Conservation (phyloP, 2,113 vertebrate species). For the Boulengeromyrus knoepffleri region DNA sequence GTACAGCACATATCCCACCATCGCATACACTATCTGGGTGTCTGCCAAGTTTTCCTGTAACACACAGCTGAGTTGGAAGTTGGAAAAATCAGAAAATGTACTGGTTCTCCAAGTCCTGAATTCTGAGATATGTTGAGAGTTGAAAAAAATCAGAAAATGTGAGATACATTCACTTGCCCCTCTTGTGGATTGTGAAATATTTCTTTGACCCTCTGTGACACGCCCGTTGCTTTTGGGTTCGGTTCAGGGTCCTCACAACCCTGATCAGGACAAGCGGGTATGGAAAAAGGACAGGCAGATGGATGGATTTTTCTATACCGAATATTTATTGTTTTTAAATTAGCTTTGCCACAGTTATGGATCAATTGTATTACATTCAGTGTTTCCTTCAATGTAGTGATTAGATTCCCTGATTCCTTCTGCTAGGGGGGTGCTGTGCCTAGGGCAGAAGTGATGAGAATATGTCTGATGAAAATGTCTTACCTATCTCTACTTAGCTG, state of each 20-base stretch:
- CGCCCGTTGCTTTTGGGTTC: neutral
- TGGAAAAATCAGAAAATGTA: neutral
- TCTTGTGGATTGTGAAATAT: neutral
- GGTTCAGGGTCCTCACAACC: neutral
- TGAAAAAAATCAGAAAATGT: neutral
- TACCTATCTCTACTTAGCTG: neutral
- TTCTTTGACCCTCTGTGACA: neutral
- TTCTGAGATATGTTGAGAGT: neutral
- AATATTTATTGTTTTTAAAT: neutral
- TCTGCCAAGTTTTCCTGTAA: neutral
- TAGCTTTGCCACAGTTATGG: neutral
- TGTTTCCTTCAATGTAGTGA: neutral
- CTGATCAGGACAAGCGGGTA: neutral
- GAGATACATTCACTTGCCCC: no score
- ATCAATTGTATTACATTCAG: neutral
- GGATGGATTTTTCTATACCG: neutral
- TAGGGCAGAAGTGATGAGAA: neutral
- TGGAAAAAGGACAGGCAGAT: neutral
- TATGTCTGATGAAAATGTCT: neutral
- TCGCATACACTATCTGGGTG: neutral
- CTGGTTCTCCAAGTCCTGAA: neutral
- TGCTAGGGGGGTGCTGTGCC: neutral
- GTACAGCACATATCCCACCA: neutral
- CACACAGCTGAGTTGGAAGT: neutral
- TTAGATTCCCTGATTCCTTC: neutral